Percentiles rank a stretch among this genome's conserved stretches.
These are phyloP conservation scores for Proterorhinus semilunaris DNA, from an alignment of 2,113 vertebrate species.

Conservation along the genomic window DNA sequence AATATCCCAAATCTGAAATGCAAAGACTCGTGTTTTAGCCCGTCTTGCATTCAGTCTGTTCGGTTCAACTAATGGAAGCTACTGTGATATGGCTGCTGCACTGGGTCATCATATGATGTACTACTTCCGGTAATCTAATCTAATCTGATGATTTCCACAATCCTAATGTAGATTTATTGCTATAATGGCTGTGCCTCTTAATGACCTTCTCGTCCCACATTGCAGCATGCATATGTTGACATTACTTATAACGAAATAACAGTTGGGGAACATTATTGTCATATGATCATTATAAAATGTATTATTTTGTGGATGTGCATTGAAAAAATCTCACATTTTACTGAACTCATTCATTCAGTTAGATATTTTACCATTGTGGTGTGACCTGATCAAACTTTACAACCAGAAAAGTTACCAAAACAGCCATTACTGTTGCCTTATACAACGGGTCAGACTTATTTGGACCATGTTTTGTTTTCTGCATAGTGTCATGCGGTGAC, in stretches of 20 bases:
- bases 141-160: constrained; percentile 24
- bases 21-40: not conserved
- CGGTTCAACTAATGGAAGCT: not conserved
- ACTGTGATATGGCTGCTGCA: constrained; percentile 5
- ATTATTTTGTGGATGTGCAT: too few species aligned
- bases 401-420: too few species aligned
- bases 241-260: not conserved
- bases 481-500: too few species aligned
- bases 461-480: too few species aligned
- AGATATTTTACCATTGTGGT: too few species aligned
- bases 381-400: too few species aligned
- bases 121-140: constrained; percentile 8
- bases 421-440: too few species aligned
- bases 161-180: not conserved
- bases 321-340: too few species aligned
- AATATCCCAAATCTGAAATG: not conserved
- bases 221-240: not conserved
- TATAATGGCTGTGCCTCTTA: not conserved
- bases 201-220: not conserved
- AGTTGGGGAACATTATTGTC: too few species aligned
- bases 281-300: too few species aligned
- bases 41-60: not conserved
- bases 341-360: too few species aligned
- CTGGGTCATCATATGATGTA: constrained; percentile 31
- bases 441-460: too few species aligned